These are phyloP conservation scores for Magallana nippona DNA, from an alignment of 2,888 invertebrate species.

Conservation along the genomic window DNA sequence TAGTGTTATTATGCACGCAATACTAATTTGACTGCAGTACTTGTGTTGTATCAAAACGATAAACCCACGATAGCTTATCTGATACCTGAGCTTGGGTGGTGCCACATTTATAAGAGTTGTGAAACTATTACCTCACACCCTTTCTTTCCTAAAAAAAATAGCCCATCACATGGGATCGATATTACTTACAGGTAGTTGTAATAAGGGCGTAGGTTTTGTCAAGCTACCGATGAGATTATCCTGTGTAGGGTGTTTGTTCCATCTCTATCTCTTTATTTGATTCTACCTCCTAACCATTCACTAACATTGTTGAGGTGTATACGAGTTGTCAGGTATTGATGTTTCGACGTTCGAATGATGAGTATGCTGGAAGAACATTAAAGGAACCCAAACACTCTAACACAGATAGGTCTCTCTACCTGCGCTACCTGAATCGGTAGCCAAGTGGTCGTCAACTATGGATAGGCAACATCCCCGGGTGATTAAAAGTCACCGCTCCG, in stretches of 20 bases:
- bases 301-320: neutral
- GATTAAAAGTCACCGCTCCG: neutral
- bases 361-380: neutral
- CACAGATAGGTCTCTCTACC: too few species aligned
- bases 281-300: neutral
- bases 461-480: neutral
- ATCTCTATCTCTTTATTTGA: too few species aligned
- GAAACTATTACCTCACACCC: too few species aligned
- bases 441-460: neutral
- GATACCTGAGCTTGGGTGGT: too few species aligned
- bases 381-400: neutral
- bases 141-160: neutral
- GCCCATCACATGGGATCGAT: neutral
- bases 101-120: too few species aligned
- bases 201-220: neutral
- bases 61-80: too few species aligned
- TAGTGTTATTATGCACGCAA: too few species aligned
- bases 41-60: too few species aligned
- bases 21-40: too few species aligned
- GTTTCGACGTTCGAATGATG: neutral
- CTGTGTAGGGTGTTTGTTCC: neutral
- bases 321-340: conserved; percentile 1
- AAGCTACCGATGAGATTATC: neutral
- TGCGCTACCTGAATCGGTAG: neutral
- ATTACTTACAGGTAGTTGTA: neutral